Evolutionary conservation across 2,113 vertebrate genomes (phyloP).

Genomic region (Climacteris rufus): DNA sequence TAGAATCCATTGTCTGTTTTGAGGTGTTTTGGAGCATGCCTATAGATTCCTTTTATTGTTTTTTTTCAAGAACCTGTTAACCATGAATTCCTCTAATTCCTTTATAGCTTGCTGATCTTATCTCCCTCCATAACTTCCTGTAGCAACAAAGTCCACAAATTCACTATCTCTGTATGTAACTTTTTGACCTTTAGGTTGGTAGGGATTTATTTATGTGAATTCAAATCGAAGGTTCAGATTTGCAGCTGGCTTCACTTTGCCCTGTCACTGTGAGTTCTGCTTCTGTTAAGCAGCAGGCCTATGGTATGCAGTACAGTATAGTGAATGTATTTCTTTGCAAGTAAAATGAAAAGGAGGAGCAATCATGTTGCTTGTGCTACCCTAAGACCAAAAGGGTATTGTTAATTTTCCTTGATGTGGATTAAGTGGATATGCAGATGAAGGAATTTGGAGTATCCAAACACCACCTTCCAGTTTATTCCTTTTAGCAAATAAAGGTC

Average conservation of each 20-base stretch:
- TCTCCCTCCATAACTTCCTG: not conserved
- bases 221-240: not conserved
- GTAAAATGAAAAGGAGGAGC: not conserved
- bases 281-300: not conserved
- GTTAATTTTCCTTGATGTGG: not conserved
- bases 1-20: not conserved
- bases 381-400: not conserved
- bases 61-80: not conserved
- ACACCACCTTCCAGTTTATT: not conserved
- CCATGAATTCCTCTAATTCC: not conserved
- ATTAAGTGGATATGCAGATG: not conserved
- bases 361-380: not conserved
- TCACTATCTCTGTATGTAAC: not conserved
- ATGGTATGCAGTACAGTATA: not conserved
- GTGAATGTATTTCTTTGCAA: not conserved
- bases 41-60: not conserved
- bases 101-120: not conserved
- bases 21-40: not conserved
- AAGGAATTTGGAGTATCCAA: not conserved
- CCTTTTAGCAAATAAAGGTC: slow-evolving; percentile 7
- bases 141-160: not conserved
- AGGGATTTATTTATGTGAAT: not conserved
- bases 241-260: not conserved
- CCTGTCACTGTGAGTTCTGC: not conserved
- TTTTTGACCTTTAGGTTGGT: not conserved